Evolutionary conservation across 1,140 invertebrate species (phyloP).

Genomic region (Ceratitis capitata): DNA sequence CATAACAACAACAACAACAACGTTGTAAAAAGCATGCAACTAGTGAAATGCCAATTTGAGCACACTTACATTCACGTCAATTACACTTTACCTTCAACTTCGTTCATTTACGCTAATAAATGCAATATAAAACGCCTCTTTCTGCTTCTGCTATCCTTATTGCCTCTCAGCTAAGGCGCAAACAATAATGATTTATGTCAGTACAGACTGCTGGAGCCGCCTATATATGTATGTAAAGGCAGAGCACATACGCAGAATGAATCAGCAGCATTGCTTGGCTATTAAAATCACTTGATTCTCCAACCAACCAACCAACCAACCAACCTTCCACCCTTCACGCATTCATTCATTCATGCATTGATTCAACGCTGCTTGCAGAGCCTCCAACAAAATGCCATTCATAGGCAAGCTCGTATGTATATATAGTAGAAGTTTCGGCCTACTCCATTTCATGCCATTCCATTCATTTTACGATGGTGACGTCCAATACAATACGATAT

Average conservation of each 20-base stretch:
- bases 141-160: background rate
- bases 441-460: background rate
- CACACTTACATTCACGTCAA: background rate
- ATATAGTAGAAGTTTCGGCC: too few species aligned
- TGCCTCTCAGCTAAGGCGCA: background rate
- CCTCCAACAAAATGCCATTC: background rate
- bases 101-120: background rate
- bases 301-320: too few species aligned
- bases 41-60: background rate
- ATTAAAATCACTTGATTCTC: constrained; percentile 16
- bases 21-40: background rate
- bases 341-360: constrained; percentile 33
- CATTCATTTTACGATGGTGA: background rate
- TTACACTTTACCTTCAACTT: constrained; percentile 3
- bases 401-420: background rate
- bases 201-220: constrained; percentile 2
- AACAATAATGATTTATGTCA: constrained; percentile 19
- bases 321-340: too few species aligned
- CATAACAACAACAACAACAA: background rate
- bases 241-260: background rate
- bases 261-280: background rate
- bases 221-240: background rate
- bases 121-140: background rate
- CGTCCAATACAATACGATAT: background rate
- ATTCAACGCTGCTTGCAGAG: too few species aligned